Conservation (phyloP, 2,113 vertebrate species). For the Salminus brasiliensis region DNA sequence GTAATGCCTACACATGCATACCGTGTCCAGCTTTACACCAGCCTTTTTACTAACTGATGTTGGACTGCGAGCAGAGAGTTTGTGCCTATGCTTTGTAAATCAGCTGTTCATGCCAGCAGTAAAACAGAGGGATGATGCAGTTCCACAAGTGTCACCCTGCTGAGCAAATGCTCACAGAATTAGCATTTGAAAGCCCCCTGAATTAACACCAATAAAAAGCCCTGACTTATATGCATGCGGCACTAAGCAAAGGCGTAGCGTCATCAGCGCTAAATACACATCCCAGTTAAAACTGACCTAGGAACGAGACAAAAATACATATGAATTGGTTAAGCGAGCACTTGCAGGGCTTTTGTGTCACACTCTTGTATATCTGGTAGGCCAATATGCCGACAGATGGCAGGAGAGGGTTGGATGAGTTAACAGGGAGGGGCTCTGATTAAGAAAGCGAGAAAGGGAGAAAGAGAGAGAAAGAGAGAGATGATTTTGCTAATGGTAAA, state of each 20-base stretch:
- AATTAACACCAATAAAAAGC: conserved; percentile 15
- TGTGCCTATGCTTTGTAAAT: neutral
- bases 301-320: neutral
- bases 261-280: neutral
- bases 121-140: neutral
- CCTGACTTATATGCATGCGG: neutral
- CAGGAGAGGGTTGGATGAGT: conserved; percentile 23
- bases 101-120: conserved; percentile 3
- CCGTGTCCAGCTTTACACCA: neutral
- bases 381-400: conserved; percentile 56
- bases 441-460: neutral
- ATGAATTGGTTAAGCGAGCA: conserved; percentile 8
- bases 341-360: neutral
- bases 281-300: neutral
- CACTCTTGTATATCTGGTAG: neutral
- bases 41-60: neutral
- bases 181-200: neutral
- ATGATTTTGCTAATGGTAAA: conserved; percentile 52
- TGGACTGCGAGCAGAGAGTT: neutral
- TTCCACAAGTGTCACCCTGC: neutral
- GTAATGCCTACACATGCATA: too few relatives aligned
- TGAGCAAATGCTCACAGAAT: conserved; percentile 24
- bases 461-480: neutral
- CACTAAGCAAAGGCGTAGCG: neutral
- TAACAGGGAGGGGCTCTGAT: neutral